Conservation (phyloP, 2,797 vertebrate species). For the Pristis pectinata region DNA sequence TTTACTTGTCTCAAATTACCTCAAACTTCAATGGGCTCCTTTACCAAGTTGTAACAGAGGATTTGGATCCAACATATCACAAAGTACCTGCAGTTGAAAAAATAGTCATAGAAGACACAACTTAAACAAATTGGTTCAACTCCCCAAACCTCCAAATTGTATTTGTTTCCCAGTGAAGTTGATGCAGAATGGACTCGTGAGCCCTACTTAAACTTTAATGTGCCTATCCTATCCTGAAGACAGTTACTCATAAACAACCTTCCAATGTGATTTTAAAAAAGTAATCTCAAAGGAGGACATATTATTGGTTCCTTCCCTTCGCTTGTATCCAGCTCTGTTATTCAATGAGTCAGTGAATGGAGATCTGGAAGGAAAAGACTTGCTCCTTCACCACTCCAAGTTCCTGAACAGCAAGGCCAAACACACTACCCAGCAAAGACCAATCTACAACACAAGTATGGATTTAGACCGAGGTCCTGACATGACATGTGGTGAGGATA, state of each 20-base stretch:
- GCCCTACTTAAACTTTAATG: too few species aligned
- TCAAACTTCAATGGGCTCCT: background rate
- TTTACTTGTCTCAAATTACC: background rate
- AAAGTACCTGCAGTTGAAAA: background rate
- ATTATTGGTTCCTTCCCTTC: background rate
- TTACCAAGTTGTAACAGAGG: background rate
- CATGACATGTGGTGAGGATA: background rate
- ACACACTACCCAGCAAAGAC: background rate
- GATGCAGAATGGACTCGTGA: background rate
- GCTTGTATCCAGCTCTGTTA: background rate
- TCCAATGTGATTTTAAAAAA: background rate
- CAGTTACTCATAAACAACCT: background rate
- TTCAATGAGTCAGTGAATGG: background rate
- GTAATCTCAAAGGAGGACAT: background rate
- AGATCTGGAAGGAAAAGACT: background rate
- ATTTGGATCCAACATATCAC: background rate
- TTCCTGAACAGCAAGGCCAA: background rate
- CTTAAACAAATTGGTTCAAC: background rate
- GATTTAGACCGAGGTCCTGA: background rate
- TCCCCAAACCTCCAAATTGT: background rate
- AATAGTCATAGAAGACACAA: background rate
- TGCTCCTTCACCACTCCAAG: background rate
- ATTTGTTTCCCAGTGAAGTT: background rate
- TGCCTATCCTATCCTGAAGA: too few species aligned
- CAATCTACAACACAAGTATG: background rate